Percentiles rank a stretch among this genome's conserved stretches.
phyloP scores from a whole-genome alignment of 2,113 vertebrate species.

The Solenodon paradoxus region DNA sequence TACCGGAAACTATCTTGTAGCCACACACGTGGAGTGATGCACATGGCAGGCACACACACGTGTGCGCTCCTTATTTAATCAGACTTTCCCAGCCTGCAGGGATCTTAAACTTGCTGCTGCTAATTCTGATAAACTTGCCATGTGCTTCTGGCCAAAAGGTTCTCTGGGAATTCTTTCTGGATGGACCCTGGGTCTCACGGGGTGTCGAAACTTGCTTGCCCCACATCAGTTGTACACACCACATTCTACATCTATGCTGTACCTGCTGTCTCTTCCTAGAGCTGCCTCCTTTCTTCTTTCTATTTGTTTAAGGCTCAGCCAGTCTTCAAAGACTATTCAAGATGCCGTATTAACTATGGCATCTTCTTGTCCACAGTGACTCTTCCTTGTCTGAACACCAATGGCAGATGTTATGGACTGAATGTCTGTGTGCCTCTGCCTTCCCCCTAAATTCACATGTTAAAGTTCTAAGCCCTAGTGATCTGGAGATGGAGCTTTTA shows the following conservation, averaged over 20 bases:
- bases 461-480: background rate
- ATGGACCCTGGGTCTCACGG: too few species aligned
- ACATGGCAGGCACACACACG: too few species aligned
- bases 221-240: too few species aligned
- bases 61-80: too few species aligned
- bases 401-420: background rate
- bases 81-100: too few species aligned
- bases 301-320: background rate
- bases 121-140: too few species aligned
- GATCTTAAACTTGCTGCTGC: too few species aligned
- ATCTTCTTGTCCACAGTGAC: background rate
- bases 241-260: background rate
- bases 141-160: too few species aligned
- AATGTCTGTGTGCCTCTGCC: background rate
- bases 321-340: background rate
- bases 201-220: too few species aligned
- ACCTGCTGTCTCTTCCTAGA: background rate
- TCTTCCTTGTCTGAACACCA: background rate
- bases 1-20: too few species aligned
- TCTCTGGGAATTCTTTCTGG: too few species aligned
- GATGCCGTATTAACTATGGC: background rate
- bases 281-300: background rate
- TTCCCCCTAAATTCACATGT: background rate
- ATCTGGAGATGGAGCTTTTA: background rate
- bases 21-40: too few species aligned